A percentile compares a stretch with the other conserved stretches of the same genome.
phyloP scores from a whole-genome alignment of 2,888 invertebrate genomes.

The Cheilosia vulpina region DNA sequence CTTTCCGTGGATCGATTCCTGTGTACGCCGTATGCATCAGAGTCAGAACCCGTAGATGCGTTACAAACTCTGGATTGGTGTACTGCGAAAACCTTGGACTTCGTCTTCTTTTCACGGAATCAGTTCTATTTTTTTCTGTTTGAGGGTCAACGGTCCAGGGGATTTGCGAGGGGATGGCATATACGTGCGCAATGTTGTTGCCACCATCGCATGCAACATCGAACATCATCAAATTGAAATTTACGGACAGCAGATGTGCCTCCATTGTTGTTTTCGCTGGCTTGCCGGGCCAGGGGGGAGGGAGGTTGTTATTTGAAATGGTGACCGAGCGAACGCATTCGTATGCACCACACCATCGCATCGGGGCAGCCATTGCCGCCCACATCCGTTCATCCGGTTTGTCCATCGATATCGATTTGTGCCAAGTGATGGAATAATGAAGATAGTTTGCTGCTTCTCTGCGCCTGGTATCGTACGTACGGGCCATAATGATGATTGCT shows the following conservation, averaged over 20 bases:
- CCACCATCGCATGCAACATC: constrained; percentile 69
- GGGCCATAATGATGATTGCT: constrained; percentile 72
- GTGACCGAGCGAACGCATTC: constrained; percentile 40
- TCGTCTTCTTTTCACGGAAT: constrained; percentile 32
- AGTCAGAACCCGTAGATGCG: not conserved
- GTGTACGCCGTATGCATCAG: constrained; percentile 13
- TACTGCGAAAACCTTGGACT: constrained; percentile 50
- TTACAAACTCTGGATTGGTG: constrained; percentile 19
- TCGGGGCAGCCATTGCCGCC: constrained; percentile 14
- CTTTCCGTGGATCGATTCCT: constrained; percentile 56
- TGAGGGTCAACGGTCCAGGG: not conserved
- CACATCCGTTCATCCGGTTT: constrained; percentile 55
- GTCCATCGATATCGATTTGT: constrained; percentile 73
- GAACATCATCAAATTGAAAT: constrained; percentile 75
- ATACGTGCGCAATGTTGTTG: constrained; percentile 57
- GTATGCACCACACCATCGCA: constrained; percentile 38
- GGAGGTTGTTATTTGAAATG: constrained; percentile 18
- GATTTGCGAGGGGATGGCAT: constrained; percentile 8
- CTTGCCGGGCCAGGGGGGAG: constrained; percentile 26
- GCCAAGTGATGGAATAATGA: constrained; percentile 73
- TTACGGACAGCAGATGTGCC: constrained; percentile 68
- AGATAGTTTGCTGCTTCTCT: constrained; percentile 62
- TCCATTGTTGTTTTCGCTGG: constrained; percentile 61
- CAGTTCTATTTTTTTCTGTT: not conserved
- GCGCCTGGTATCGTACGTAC: constrained; percentile 38